These are phyloP conservation scores for Coreoperca whiteheadi DNA, from an alignment of 2,113 vertebrate species.

Conservation along the genomic window DNA sequence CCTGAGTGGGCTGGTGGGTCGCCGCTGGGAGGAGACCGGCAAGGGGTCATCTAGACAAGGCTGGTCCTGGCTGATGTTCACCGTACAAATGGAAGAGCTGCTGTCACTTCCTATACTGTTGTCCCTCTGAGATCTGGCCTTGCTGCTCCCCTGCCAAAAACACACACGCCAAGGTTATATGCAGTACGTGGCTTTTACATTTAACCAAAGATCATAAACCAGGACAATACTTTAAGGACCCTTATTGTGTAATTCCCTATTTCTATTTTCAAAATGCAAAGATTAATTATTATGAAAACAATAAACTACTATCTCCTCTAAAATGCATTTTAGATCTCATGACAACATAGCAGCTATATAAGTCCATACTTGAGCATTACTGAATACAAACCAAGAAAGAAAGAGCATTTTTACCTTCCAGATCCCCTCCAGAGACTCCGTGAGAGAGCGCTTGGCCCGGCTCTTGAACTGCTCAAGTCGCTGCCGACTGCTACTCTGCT, in stretches of 20 bases:
- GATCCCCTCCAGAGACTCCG: constrained; percentile 95
- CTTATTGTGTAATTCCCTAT: neutral
- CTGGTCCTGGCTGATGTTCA: constrained; percentile 77
- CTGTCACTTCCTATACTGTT: constrained; percentile 82
- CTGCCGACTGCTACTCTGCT: constrained; percentile 86
- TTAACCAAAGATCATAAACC: neutral
- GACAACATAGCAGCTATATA: neutral
- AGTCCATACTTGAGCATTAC: neutral
- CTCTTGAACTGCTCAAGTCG: constrained; percentile 92
- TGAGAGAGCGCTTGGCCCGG: constrained; percentile 93
- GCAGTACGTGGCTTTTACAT: neutral
- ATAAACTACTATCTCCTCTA: neutral
- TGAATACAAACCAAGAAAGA: neutral
- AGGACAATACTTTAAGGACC: neutral
- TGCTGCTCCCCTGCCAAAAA: constrained; percentile 88
- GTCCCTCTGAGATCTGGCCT: constrained; percentile 84
- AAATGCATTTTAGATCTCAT: neutral
- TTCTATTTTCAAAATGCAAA: neutral
- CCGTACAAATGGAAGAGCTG: constrained; percentile 77
- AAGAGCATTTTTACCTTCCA: constrained; percentile 79
- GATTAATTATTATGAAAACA: neutral
- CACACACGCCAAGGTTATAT: constrained; percentile 28
- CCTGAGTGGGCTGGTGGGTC: constrained; percentile 79
- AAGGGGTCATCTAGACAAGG: constrained; percentile 62
- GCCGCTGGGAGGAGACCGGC: constrained; percentile 49